Percentiles rank a stretch among this genome's conserved stretches.
These are phyloP conservation scores for Eumeta japonica DNA, from an alignment of 1,140 invertebrate species.

Conservation along the genomic window DNA sequence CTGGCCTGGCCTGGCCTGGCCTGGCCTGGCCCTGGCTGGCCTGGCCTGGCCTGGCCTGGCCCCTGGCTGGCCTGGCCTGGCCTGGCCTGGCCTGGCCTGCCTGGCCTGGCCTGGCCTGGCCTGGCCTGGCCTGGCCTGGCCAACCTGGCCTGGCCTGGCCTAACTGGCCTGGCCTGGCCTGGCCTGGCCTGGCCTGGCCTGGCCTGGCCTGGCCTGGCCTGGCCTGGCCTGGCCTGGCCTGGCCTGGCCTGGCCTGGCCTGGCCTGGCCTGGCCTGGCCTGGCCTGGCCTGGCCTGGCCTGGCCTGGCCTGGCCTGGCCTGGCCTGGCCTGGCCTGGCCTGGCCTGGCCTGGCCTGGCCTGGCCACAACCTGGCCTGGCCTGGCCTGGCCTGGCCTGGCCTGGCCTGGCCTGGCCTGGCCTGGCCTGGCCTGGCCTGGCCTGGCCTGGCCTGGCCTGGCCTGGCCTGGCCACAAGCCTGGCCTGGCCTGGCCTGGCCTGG, in stretches of 20 bases:
- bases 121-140: slow-evolving; percentile 1
- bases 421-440: not conserved
- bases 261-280: slow-evolving; percentile 1
- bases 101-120: not conserved
- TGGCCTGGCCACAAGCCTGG: not conserved
- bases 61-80: slow-evolving; percentile 3
- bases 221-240: not conserved
- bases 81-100: too few relatives aligned
- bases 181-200: slow-evolving; percentile 8
- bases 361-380: slow-evolving; percentile 1
- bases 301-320: slow-evolving; percentile 1
- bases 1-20: slow-evolving; percentile 1
- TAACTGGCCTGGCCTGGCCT: slow-evolving; percentile 1
- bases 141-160: too few relatives aligned
- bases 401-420: slow-evolving; percentile 8
- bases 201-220: slow-evolving; percentile 11
- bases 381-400: slow-evolving; percentile 7
- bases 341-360: slow-evolving; percentile 1
- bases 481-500: slow-evolving; percentile 1
- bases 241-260: slow-evolving; percentile 1
- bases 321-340: slow-evolving; percentile 1
- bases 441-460: slow-evolving; percentile 1
- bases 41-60: slow-evolving; percentile 3
- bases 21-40: not conserved
- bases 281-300: slow-evolving; percentile 1